Evolutionary conservation across 2,888 invertebrate genomes (phyloP).

Genomic region (Hedychridium roseum): DNA sequence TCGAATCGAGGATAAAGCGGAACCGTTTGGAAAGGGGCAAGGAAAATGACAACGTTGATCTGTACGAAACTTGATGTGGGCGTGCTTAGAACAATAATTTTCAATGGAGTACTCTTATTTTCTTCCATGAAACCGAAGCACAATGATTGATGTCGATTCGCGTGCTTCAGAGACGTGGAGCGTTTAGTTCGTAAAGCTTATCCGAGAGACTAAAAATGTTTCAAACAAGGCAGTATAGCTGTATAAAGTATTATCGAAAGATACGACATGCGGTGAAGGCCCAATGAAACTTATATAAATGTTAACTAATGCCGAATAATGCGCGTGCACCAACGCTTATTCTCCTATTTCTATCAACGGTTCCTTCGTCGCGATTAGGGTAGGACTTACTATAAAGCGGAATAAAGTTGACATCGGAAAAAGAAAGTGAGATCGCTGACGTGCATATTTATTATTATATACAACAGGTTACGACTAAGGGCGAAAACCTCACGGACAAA

Average conservation of each 20-base stretch:
- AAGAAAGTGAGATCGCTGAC: conserved; percentile 9
- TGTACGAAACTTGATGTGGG: too few species aligned
- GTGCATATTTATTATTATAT: too few species aligned
- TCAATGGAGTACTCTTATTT: conserved; percentile 40
- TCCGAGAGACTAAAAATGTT: conserved; percentile 33
- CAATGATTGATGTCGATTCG: conserved; percentile 43
- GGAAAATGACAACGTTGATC: too few species aligned
- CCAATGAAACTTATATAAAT: conserved; percentile 37
- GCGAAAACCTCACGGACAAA: too few species aligned
- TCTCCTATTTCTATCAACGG: conserved; percentile 24
- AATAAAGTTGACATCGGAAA: conserved; percentile 1
- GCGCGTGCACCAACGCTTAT: conserved; percentile 49
- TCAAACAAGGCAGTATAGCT: conserved; percentile 19
- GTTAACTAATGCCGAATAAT: conserved; percentile 42
- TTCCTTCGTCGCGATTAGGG: conserved; percentile 17
- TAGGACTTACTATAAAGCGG: conserved; percentile 9
- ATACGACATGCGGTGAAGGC: conserved; percentile 11
- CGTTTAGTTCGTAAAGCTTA: conserved; percentile 50
- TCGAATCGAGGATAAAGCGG: too few species aligned
- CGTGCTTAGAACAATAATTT: conserved; percentile 18
- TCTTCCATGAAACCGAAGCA: conserved; percentile 52
- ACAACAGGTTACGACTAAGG: too few species aligned
- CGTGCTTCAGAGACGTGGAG: conserved; percentile 34
- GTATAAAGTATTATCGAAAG: conserved; percentile 13
- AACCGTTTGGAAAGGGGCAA: too few species aligned